phyloP scores from a whole-genome alignment of 2,797 vertebrate genomes.

The Halcyon badia region DNA sequence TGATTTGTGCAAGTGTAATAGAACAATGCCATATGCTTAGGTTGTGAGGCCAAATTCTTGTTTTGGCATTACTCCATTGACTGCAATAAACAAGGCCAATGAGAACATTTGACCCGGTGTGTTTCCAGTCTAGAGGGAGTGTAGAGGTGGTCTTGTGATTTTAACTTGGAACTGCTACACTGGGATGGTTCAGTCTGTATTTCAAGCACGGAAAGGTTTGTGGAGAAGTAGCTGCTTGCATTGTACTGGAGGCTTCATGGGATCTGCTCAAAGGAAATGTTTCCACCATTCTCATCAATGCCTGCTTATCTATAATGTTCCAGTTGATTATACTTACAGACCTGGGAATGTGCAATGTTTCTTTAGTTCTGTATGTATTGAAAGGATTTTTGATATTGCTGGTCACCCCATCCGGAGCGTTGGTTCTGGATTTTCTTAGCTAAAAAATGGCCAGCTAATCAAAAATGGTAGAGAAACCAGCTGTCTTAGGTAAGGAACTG shows the following conservation, averaged over 20 bases:
- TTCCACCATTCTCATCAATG: not conserved
- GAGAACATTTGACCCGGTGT: not conserved
- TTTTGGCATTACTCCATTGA: constrained; percentile 39
- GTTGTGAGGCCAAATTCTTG: constrained; percentile 43
- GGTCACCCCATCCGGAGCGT: not conserved
- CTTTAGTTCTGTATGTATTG: not conserved
- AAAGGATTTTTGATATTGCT: not conserved
- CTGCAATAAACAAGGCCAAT: not conserved
- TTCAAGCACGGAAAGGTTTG: not conserved
- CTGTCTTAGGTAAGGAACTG: not conserved
- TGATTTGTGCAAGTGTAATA: constrained; percentile 60
- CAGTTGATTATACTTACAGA: not conserved
- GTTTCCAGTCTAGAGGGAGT: not conserved
- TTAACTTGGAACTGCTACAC: not conserved
- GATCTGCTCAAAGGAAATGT: not conserved
- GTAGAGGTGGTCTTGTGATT: constrained; percentile 19
- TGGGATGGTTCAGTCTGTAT: not conserved
- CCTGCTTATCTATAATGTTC: not conserved
- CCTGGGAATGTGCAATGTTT: not conserved
- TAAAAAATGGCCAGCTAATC: not conserved
- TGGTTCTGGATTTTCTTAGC: not conserved
- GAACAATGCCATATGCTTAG: constrained; percentile 63
- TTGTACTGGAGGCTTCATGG: not conserved
- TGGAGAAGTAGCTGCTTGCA: not conserved
- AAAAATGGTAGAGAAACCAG: not conserved